Conservation (phyloP, 2,888 invertebrate species). For the Nipponacmea schrenckii region DNA sequence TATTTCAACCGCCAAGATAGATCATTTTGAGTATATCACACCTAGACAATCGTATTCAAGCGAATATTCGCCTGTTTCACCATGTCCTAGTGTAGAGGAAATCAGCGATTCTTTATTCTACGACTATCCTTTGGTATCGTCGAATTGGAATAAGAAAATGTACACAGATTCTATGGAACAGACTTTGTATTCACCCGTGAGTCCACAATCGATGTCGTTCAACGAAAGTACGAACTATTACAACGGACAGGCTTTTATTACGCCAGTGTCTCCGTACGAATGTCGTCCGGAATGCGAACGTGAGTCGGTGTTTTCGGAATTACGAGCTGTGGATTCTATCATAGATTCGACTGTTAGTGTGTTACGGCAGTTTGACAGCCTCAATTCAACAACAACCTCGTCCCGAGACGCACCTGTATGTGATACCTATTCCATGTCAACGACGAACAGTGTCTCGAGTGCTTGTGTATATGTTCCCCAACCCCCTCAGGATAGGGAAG, state of each 20-base stretch:
- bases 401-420: not conserved
- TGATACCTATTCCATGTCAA: conserved; percentile 1
- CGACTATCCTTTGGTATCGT: not conserved
- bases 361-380: not conserved
- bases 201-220: not conserved
- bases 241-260: not conserved
- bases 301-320: not conserved
- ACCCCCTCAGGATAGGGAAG: conserved; percentile 9
- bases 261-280: conserved; percentile 1
- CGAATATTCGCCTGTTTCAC: not conserved
- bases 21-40: not conserved
- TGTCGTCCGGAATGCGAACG: not conserved
- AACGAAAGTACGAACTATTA: not conserved
- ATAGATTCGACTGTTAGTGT: conserved; percentile 1
- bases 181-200: not conserved
- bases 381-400: not conserved
- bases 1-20: conserved; percentile 5
- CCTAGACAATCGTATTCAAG: not conserved
- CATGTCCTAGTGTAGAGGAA: not conserved
- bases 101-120: not conserved
- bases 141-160: not conserved
- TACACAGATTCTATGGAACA: conserved; percentile 4
- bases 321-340: conserved; percentile 6
- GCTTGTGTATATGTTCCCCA: not conserved
- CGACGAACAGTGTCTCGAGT: conserved; percentile 1